phyloP scores from a whole-genome alignment of 2,888 invertebrate genomes.

The Tridacna gigas region DNA sequence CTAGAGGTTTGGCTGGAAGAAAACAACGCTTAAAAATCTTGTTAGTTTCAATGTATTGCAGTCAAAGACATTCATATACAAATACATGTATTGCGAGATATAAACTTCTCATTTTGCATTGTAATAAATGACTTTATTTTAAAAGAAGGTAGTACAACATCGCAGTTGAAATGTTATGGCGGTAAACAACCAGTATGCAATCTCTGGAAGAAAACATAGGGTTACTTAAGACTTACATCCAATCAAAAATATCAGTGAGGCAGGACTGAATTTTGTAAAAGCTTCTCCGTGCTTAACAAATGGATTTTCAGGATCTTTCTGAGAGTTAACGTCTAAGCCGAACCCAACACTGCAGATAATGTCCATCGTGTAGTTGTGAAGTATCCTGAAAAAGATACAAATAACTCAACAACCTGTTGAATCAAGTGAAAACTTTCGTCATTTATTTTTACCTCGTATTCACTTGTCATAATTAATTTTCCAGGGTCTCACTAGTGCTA shows the following conservation, averaged over 20 bases:
- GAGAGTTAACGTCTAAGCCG: slow-evolving; percentile 66
- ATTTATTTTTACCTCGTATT: not conserved
- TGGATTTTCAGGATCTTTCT: slow-evolving; percentile 62
- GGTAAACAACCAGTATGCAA: too few relatives aligned
- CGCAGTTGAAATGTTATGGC: too few relatives aligned
- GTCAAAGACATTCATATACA: too few relatives aligned
- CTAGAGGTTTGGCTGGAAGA: too few relatives aligned
- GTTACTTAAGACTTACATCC: not conserved
- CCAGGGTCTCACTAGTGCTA: not conserved
- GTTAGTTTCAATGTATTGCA: too few relatives aligned
- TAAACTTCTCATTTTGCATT: too few relatives aligned
- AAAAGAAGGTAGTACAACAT: too few relatives aligned
- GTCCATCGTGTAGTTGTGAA: slow-evolving; percentile 64
- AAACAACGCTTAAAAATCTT: too few relatives aligned
- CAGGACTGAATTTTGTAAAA: slow-evolving; percentile 31
- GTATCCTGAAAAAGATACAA: slow-evolving; percentile 22
- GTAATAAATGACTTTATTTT: too few relatives aligned
- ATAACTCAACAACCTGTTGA: too few relatives aligned
- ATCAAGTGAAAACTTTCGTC: not conserved
- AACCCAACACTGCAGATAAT: slow-evolving; percentile 66
- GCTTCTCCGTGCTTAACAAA: slow-evolving; percentile 61
- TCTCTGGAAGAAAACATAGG: too few relatives aligned
- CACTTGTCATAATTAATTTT: not conserved
- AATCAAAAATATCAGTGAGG: not conserved
- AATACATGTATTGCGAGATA: too few relatives aligned